A percentile compares a stretch with the other conserved stretches of the same genome.
Conservation (phyloP, 2,888 invertebrate species). For the Heterodera filipjevi region DNA sequence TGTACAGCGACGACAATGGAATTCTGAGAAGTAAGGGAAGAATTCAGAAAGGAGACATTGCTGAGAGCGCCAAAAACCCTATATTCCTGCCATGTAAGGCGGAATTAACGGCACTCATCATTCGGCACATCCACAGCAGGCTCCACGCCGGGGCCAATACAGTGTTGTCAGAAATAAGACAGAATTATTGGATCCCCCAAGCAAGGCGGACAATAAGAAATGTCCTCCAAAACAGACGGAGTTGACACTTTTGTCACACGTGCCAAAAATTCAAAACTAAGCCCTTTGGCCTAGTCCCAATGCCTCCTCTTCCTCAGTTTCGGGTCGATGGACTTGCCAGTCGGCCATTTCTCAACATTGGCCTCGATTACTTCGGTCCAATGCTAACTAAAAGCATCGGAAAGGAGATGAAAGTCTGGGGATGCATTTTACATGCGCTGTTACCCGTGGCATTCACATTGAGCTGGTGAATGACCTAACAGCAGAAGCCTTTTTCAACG, state of each 20-base stretch:
- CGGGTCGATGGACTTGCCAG: constrained; percentile 19
- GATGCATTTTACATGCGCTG: constrained; percentile 31
- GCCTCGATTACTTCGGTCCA: constrained; percentile 39
- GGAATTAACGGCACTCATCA: not conserved
- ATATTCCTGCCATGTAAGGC: constrained; percentile 3
- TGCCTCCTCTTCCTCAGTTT: constrained; percentile 32
- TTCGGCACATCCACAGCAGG: constrained; percentile 5
- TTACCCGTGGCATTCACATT: constrained; percentile 31
- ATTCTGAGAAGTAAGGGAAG: constrained; percentile 26
- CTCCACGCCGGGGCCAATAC: constrained; percentile 1
- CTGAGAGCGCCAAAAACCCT: constrained; percentile 1
- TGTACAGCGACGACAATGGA: constrained; percentile 7
- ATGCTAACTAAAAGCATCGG: not conserved
- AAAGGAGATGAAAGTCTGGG: constrained; percentile 26
- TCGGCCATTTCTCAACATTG: constrained; percentile 25
- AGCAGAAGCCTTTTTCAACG: constrained; percentile 14
- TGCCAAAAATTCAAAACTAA: not conserved
- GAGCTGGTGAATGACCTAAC: constrained; percentile 33
- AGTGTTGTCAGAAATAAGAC: constrained; percentile 10
- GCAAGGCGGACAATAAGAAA: not conserved
- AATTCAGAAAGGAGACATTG: constrained; percentile 17
- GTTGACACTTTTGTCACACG: not conserved
- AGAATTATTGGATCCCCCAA: constrained; percentile 25
- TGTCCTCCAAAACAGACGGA: not conserved
- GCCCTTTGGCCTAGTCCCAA: constrained; percentile 17